Evolutionary conservation across 2,113 vertebrate species (phyloP).

Genomic region (Buteo buteo): DNA sequence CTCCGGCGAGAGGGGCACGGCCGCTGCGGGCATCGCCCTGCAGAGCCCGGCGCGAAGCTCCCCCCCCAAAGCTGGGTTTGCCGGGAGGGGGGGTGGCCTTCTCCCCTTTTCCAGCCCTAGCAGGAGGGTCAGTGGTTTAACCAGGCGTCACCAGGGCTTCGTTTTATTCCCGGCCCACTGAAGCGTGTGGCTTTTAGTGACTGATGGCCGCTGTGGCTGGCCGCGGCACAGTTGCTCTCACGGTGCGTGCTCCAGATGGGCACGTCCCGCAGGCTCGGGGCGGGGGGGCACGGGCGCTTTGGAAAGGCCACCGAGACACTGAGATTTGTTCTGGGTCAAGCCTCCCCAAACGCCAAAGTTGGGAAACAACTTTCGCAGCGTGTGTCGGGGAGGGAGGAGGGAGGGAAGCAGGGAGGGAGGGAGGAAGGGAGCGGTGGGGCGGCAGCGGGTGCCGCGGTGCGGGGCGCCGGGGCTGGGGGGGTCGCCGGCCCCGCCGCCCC

Average conservation of each 20-base stretch:
- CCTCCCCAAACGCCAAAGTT: no score
- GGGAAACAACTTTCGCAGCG: no score
- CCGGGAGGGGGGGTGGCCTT: neutral
- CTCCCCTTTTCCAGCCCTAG: neutral
- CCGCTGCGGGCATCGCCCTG: neutral
- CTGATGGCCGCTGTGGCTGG: conserved; percentile 33
- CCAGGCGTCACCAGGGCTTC: conserved; percentile 50
- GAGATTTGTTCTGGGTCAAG: conserved; percentile 31
- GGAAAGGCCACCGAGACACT: conserved; percentile 36
- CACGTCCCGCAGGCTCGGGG: conserved; percentile 36
- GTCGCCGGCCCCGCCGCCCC: no score
- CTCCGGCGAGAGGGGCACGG: neutral
- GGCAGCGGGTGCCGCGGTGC: no score
- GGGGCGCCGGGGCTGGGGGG: no score
- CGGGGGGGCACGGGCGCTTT: neutral
- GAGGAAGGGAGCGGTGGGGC: no score
- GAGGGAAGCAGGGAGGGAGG: no score
- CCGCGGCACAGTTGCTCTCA: conserved; percentile 35
- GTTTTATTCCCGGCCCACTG: conserved; percentile 41
- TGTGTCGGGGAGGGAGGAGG: no score
- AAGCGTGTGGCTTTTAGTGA: conserved; percentile 48
- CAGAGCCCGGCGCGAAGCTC: neutral
- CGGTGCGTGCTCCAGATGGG: conserved; percentile 49
- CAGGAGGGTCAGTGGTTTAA: conserved; percentile 51
- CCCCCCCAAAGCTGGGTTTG: neutral